Conservation (phyloP, 2,113 vertebrate genomes). For the Cephalopholis sonnerati region DNA sequence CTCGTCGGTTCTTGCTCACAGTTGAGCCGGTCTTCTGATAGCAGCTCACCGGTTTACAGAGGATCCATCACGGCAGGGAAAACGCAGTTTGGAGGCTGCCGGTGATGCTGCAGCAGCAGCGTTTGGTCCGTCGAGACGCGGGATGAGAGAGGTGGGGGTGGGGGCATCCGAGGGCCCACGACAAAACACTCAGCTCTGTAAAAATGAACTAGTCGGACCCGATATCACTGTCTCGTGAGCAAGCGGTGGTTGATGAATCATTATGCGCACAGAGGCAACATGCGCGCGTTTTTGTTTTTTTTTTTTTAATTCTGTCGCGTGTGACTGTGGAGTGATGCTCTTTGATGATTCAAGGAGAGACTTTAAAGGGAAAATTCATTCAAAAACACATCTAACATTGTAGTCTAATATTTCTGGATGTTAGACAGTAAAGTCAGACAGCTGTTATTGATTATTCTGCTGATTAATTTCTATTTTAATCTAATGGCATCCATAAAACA, state of each 20-base stretch:
- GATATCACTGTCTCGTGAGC: slow-evolving; percentile 69
- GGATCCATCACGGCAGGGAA: slow-evolving; percentile 70
- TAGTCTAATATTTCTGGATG: neutral
- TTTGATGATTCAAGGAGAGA: slow-evolving; percentile 48
- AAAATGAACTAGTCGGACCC: slow-evolving; percentile 73
- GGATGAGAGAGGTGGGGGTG: slow-evolving; percentile 76
- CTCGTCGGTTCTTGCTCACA: slow-evolving; percentile 38
- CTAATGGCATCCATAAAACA: neutral
- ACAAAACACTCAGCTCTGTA: slow-evolving; percentile 58
- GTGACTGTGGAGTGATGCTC: slow-evolving; percentile 55
- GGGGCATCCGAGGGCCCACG: slow-evolving; percentile 78
- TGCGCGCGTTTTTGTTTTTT: slow-evolving; percentile 31
- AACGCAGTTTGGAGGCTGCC: slow-evolving; percentile 78
- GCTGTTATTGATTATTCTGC: no score
- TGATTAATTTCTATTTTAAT: neutral
- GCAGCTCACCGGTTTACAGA: slow-evolving; percentile 64
- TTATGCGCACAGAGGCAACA: slow-evolving; percentile 62
- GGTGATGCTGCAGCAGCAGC: slow-evolving; percentile 78
- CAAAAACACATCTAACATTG: neutral
- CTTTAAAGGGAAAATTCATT: slow-evolving; percentile 30
- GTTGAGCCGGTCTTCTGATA: slow-evolving; percentile 42
- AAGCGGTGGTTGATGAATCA: slow-evolving; percentile 79
- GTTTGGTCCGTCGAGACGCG: slow-evolving; percentile 77
- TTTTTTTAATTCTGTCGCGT: neutral
- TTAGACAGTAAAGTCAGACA: neutral